Evolutionary conservation across 2,888 invertebrate genomes (phyloP).

Genomic region (Drosophila nr. perissopoda): DNA sequence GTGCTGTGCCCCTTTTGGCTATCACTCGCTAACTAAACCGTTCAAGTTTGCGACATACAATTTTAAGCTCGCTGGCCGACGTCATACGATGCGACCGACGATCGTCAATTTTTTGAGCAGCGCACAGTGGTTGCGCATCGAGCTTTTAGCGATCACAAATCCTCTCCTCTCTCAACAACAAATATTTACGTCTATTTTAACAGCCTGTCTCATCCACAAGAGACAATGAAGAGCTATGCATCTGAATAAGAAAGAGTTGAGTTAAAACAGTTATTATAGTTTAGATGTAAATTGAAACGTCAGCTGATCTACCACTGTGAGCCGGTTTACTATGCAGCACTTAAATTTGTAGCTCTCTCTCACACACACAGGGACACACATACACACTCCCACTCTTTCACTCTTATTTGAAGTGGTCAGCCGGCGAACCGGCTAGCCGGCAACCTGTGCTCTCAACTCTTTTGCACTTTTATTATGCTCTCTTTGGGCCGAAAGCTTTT

Average conservation of each 20-base stretch:
- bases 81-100: slow-evolving; percentile 30
- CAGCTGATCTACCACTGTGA: slow-evolving; percentile 49
- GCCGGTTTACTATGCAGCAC: slow-evolving; percentile 39
- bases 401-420: slow-evolving; percentile 40
- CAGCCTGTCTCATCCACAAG: not conserved
- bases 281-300: not conserved
- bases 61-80: slow-evolving; percentile 55
- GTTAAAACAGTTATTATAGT: not conserved
- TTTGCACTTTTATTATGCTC: slow-evolving; percentile 22
- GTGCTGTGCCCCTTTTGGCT: slow-evolving; percentile 64
- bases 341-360: slow-evolving; percentile 19
- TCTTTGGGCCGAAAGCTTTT: slow-evolving; percentile 41
- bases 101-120: slow-evolving; percentile 41
- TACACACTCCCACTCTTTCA: slow-evolving; percentile 32
- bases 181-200: not conserved
- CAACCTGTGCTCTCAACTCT: slow-evolving; percentile 45
- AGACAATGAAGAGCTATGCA: not conserved
- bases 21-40: slow-evolving; percentile 63
- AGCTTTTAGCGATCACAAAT: slow-evolving; percentile 3
- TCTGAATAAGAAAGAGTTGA: not conserved
- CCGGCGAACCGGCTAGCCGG: slow-evolving; percentile 70
- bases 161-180: not conserved
- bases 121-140: slow-evolving; percentile 47
- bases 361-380: not conserved
- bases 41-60: slow-evolving; percentile 56